Base-by-base conservation (phyloP, 1,140 invertebrate genomes). In the Psilanteris sp. region DNA sequence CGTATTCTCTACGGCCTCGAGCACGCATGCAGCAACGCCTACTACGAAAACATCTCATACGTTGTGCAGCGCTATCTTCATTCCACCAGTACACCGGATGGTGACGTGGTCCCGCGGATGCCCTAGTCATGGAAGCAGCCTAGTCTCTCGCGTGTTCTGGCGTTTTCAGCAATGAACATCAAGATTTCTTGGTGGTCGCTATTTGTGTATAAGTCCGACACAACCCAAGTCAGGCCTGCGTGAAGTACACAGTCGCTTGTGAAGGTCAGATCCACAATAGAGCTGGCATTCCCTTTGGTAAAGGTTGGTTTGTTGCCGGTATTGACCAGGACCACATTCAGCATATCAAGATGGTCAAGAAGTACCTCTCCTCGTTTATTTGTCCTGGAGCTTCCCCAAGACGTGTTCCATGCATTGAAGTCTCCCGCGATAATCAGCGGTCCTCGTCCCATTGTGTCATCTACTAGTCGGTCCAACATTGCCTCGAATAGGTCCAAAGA, bases 341-440 rank as follows among this genome's bases (percentile, higher is more conserved):
- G 20, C 6, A 7, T 3, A 7, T 18, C 13, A 5, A 39, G 11
- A n/a, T 2, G 3, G 3, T 54, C 48, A 11, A 39, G 48, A 7
- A 54, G 20, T 0, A 3, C 9, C 11, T 16, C 13, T 0, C 48
- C 48, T 27, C 34, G 11, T 13, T 7, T 0, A n/a, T 27, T 27
- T 1, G 20, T 54, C 32, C 1, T 13, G 9, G 31, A 9, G 14
- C 48, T 54, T 57, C 3, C n/a, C n/a, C n/a, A n/a, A n/a, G n/a
- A n/a, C n/a, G n/a, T n/a, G n/a, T n/a, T n/a, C n/a, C n/a, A n/a
- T n/a, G n/a, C n/a, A n/a, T n/a, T n/a, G n/a, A n/a, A n/a, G n/a
- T n/a, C n/a, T n/a, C n/a, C n/a, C n/a, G 73, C 66, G 3, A 70
- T 70, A 8, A 57, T 36, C 24, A 26, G 15, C 9, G 16, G 43